A percentile compares a stretch with the other conserved stretches of the same genome.
phyloP scores from a whole-genome alignment of 2,113 vertebrate species.

The Oophaga pumilio region DNA sequence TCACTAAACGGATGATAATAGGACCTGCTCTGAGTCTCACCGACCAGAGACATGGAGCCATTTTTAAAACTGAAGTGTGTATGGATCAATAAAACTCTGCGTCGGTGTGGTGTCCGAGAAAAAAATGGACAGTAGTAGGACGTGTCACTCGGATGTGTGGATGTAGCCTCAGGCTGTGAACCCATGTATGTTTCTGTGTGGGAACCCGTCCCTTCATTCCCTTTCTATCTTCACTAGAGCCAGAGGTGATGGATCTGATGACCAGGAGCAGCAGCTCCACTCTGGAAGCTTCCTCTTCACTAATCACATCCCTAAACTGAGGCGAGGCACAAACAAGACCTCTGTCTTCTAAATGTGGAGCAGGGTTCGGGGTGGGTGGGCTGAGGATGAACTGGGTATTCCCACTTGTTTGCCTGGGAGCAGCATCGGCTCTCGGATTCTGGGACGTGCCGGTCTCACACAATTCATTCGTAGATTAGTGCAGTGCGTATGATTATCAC shows the following conservation, averaged over 20 bases:
- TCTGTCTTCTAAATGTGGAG: conserved; percentile 25
- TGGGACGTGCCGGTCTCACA: neutral
- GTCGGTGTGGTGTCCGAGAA: too few relatives aligned
- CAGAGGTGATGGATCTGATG: conserved; percentile 14
- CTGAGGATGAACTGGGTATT: neutral
- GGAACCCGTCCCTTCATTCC: neutral
- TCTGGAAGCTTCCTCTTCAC: conserved; percentile 20
- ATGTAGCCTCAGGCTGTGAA: neutral
- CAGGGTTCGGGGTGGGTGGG: neutral
- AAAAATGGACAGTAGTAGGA: too few relatives aligned
- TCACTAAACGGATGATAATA: too few relatives aligned
- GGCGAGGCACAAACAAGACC: conserved; percentile 37
- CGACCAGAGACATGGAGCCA: too few relatives aligned
- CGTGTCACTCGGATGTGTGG: too few relatives aligned
- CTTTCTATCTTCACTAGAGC: neutral
- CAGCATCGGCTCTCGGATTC: neutral
- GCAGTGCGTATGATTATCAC: conserved; percentile 26
- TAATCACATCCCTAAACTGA: neutral
- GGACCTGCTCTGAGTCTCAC: too few relatives aligned
- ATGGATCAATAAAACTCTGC: too few relatives aligned
- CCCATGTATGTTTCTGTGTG: conserved; percentile 4
- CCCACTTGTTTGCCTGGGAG: neutral
- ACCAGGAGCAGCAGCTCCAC: neutral
- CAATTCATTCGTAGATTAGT: conserved; percentile 1
- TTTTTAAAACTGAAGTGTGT: too few relatives aligned